A percentile compares a stretch with the other conserved stretches of the same genome.
These are phyloP conservation scores for Gambelia wislizenii DNA, from an alignment of 2,797 vertebrate genomes.

Conservation along the genomic window DNA sequence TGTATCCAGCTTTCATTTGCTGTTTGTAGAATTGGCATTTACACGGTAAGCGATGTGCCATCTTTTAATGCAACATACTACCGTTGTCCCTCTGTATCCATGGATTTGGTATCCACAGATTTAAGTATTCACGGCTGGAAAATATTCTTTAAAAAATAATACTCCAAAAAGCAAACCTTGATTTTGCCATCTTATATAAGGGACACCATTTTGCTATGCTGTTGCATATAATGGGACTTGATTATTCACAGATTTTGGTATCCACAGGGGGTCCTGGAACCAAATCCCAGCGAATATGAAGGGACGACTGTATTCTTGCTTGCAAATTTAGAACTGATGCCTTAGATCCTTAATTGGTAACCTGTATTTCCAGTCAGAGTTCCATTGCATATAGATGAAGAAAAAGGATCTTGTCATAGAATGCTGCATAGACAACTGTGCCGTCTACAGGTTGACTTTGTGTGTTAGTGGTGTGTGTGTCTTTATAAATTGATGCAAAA, in stretches of 20 bases:
- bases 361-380: conserved; percentile 5
- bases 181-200: too few species aligned
- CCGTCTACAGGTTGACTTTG: background rate
- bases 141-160: too few species aligned
- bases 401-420: conserved; percentile 18
- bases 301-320: too few species aligned
- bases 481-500: background rate
- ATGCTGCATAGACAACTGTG: conserved; percentile 10
- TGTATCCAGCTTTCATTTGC: conserved; percentile 92
- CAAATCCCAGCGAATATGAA: too few species aligned
- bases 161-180: too few species aligned
- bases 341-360: conserved; percentile 20
- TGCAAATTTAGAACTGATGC: conserved; percentile 31
- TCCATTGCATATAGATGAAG: conserved; percentile 2
- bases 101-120: too few species aligned
- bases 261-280: too few species aligned
- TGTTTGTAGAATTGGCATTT: conserved; percentile 93
- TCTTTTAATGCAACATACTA: conserved; percentile 45
- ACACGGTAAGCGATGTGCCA: conserved; percentile 85
- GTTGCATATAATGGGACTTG: too few species aligned
- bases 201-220: too few species aligned
- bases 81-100: too few species aligned
- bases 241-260: too few species aligned
- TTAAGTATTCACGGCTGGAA: too few species aligned
- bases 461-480: background rate